Base-by-base conservation (phyloP, 1,140 invertebrate species). In the Capitella teleta region DNA sequence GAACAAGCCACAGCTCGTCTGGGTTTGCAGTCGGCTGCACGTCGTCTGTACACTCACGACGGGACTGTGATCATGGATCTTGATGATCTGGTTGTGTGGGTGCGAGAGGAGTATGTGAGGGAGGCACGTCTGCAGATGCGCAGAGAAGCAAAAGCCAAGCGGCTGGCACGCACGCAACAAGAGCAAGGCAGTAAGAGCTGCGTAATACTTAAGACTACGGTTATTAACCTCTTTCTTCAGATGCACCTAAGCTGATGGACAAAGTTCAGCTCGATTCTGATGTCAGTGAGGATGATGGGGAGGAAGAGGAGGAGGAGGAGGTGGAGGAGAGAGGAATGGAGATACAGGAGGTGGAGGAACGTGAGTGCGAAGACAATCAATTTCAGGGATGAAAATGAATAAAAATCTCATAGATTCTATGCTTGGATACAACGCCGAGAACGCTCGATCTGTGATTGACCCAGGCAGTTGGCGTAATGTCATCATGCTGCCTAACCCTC, bases 41-140 rank as follows among this genome's bases (percentile, higher is more conserved):
- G 64, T 8, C 52, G 61, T 12, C 57, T 73, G 30, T 73, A 64
- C 45, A 61, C 64, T 6, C 59, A 63, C 25, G 68, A 70, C 46
- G 69, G 69, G 1, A 60, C 54, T 0, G 26, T 66, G 37, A 55
- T 72, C 6, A 52, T 71, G 30, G 63, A 67, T 42, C 56, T 70
- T 19, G 63, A 70, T 24, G 68, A 73, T 47, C 57, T 72, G 1
- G 55, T 67, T 6, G 53, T 60, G 19, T 67, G 63, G 64, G 61
- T 61, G 1, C 51, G 64, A 14, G 56, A 63, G n/a, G 58, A 62
- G 38, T 68, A 68, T 49, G 62, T 57, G 23, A 51, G 34, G 5
- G 14, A 43, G 24, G n/a, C 38, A 36, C 5, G n/a, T n/a, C 19
- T 23, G 16, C 48, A 49, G 48, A 4, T 41, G 28, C 25, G 25